Percentiles rank a stretch among this genome's conserved stretches.
These are phyloP conservation scores for Lepeophtheirus nordmannii DNA, from an alignment of 2,888 invertebrate genomes.

Conservation along the genomic window DNA sequence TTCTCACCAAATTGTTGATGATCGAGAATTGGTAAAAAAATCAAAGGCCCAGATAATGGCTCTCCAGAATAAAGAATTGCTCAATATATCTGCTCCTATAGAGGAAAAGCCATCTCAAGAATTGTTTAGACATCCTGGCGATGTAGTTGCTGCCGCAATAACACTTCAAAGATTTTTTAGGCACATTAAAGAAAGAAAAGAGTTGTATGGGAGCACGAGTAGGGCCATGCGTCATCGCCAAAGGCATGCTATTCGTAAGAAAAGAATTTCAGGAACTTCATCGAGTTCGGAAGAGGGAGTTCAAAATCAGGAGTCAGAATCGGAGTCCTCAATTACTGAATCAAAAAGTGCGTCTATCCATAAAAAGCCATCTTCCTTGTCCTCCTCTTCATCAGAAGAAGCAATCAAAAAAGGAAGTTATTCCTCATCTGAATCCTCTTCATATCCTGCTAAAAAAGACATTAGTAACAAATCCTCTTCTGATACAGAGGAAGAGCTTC, in stretches of 20 bases:
- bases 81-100: background rate
- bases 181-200: background rate
- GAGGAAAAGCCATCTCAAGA: conserved; percentile 4
- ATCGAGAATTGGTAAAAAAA: background rate
- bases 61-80: background rate
- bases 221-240: background rate
- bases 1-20: background rate
- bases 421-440: background rate
- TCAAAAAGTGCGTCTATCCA: background rate
- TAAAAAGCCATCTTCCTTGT: background rate
- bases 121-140: conserved; percentile 16
- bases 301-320: background rate
- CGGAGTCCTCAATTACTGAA: background rate
- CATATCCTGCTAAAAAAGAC: background rate
- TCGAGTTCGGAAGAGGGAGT: background rate
- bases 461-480: background rate
- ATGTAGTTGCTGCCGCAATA: conserved; percentile 22
- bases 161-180: conserved; percentile 24
- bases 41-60: background rate
- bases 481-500: conserved; percentile 10
- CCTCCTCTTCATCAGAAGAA: conserved; percentile 1
- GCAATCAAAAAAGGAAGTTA: background rate
- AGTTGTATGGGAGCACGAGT: background rate
- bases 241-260: background rate
- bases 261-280: background rate